These are phyloP conservation scores for Heliconius cydno DNA, from an alignment of 2,888 invertebrate species.

Conservation along the genomic window DNA sequence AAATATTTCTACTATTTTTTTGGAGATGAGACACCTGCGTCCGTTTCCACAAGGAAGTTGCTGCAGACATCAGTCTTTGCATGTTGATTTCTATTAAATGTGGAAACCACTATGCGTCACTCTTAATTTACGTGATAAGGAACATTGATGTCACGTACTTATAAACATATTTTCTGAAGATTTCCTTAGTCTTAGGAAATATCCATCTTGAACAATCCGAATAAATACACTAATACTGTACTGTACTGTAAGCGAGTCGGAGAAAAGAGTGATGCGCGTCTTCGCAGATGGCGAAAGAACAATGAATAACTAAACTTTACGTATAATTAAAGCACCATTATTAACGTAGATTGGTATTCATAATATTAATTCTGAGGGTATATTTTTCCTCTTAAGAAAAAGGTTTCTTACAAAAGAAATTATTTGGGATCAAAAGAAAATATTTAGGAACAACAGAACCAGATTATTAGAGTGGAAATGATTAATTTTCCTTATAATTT, in stretches of 20 bases:
- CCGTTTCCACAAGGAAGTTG: too few species aligned
- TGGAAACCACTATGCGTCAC: neutral
- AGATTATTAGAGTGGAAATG: conserved; percentile 74
- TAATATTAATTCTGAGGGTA: conserved; percentile 5
- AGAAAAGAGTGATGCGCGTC: neutral
- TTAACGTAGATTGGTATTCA: conserved; percentile 10
- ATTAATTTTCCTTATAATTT: conserved; percentile 82
- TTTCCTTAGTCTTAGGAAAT: neutral
- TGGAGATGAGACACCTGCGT: too few species aligned
- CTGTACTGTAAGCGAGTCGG: neutral
- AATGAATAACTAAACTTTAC: neutral
- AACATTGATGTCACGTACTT: too few species aligned
- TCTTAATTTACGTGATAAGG: too few species aligned
- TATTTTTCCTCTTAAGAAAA: conserved; percentile 13
- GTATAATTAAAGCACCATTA: conserved; percentile 7
- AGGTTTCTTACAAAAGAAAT: conserved; percentile 16
- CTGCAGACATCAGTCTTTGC: neutral
- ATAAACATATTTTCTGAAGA: too few species aligned
- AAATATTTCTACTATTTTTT: too few species aligned
- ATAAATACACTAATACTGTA: too few species aligned
- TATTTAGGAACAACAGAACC: conserved; percentile 43
- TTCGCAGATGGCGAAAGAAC: neutral
- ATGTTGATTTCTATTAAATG: neutral
- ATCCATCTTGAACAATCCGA: neutral
- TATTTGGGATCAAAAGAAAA: conserved; percentile 18